A percentile compares a stretch with the other conserved stretches of the same genome.
These are phyloP conservation scores for Prorops nasuta DNA, from an alignment of 1,140 invertebrate species.

Conservation along the genomic window DNA sequence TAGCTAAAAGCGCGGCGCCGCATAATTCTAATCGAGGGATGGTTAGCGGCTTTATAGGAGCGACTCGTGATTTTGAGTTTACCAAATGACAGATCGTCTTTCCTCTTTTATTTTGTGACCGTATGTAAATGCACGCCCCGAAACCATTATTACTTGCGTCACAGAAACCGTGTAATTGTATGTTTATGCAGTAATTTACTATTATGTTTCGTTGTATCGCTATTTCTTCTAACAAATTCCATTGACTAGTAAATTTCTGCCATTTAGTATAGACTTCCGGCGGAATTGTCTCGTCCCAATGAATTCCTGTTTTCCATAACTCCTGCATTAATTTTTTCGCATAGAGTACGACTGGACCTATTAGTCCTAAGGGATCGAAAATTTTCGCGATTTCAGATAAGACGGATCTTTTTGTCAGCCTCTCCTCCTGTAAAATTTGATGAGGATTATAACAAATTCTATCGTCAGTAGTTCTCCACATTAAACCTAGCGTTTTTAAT, in stretches of 20 bases:
- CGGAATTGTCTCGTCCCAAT: background rate
- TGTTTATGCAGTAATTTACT: no score
- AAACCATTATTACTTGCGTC: conserved; percentile 4
- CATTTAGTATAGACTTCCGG: background rate
- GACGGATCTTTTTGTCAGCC: background rate
- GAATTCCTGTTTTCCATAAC: background rate
- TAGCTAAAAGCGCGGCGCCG: background rate
- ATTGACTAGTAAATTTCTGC: background rate
- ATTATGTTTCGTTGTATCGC: no score
- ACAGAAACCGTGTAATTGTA: no score
- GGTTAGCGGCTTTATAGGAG: background rate
- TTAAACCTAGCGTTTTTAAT: conserved; percentile 32
- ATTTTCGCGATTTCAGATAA: background rate
- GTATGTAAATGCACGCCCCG: conserved; percentile 9
- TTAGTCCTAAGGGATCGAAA: no score
- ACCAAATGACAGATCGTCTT: no score
- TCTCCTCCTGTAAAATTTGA: no score
- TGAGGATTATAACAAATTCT: background rate
- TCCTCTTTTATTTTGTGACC: no score
- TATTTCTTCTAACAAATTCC: background rate
- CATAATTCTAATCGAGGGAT: background rate
- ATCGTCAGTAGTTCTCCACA: conserved; percentile 18
- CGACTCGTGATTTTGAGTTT: background rate
- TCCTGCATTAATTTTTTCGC: background rate
- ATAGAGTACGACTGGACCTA: background rate